Conservation (phyloP, 2,797 vertebrate species). For the Neosalanx taihuensis region DNA sequence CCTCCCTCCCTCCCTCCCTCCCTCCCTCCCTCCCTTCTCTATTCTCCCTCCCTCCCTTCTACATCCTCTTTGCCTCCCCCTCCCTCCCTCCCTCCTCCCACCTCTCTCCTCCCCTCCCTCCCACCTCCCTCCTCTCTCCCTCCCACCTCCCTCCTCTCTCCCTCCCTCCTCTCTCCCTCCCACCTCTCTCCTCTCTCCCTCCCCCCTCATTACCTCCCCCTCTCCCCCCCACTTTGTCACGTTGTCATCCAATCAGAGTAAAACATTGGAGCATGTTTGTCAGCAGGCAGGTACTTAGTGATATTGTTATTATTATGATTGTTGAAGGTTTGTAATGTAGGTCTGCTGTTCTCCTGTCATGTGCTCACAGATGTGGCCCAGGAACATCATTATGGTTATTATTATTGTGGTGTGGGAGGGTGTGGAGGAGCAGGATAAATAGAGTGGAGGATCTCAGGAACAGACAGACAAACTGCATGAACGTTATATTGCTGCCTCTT, state of each 20-base stretch:
- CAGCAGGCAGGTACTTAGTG: not conserved
- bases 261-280: not conserved
- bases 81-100: not conserved
- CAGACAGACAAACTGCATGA: too few species aligned
- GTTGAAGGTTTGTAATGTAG: not conserved
- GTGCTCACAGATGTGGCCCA: too few species aligned
- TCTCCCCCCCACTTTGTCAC: not conserved
- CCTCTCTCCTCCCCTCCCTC: not conserved
- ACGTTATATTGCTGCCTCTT: too few species aligned
- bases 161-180: not conserved
- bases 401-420: too few species aligned
- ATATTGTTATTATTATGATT: not conserved
- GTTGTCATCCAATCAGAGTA: not conserved
- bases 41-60: not conserved
- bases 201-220: not conserved
- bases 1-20: constrained; percentile 64
- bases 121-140: not conserved
- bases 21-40: constrained; percentile 47
- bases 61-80: not conserved
- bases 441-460: too few species aligned
- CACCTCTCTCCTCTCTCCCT: not conserved
- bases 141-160: not conserved
- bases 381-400: too few species aligned
- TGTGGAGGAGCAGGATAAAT: too few species aligned
- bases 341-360: too few species aligned